Evolutionary conservation across 2,113 vertebrate genomes (phyloP).

Genomic region (Heterotilapia buettikoferi): DNA sequence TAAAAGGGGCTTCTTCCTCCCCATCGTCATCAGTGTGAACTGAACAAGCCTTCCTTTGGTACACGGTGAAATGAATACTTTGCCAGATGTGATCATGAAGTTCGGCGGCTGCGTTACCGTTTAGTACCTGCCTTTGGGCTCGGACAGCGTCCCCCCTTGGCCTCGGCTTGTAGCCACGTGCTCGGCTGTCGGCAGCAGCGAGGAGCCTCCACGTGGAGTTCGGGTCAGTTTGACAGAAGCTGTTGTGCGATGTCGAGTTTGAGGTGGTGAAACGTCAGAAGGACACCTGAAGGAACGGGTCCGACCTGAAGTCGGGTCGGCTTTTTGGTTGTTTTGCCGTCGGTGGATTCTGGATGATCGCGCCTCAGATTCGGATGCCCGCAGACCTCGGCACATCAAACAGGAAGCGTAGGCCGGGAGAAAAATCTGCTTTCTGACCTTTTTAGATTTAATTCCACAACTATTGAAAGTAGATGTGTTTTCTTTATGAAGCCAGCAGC

Average conservation of each 20-base stretch:
- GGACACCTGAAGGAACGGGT: not conserved
- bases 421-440: not conserved
- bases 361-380: not conserved
- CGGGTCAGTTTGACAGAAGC: not conserved
- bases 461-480: not conserved
- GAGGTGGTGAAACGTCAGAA: not conserved
- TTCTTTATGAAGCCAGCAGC: not conserved
- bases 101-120: not conserved
- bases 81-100: not conserved
- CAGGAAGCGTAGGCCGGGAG: not conserved
- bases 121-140: not conserved
- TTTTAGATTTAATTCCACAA: not conserved
- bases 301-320: not conserved
- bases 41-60: not conserved
- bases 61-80: not conserved
- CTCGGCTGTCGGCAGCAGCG: rapidly evolving
- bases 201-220: not conserved
- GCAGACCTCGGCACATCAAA: not conserved
- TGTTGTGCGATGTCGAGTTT: not conserved
- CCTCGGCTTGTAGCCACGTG: not conserved
- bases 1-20: not conserved
- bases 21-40: not conserved
- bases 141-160: not conserved
- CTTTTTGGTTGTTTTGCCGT: too few species aligned
- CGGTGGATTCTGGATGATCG: rapidly evolving